A percentile compares a stretch with the other conserved stretches of the same genome.
Conservation (phyloP, 37 sponge, comb jelly and placozoan genomes). For the Hexactinellida sp. region DNA sequence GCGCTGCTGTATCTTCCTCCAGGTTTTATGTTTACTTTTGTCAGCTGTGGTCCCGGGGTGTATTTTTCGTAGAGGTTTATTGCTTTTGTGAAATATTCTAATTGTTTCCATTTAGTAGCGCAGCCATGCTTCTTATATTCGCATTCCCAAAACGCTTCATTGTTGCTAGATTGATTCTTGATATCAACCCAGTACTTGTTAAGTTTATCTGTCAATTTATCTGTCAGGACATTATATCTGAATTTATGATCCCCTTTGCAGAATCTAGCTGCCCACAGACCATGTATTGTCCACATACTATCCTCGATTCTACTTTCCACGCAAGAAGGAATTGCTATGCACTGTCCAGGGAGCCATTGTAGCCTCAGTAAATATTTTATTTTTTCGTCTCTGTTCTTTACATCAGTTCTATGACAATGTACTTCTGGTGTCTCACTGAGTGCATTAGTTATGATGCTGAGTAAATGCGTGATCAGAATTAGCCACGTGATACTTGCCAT, state of each 20-base stretch:
- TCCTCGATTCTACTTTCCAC: background rate
- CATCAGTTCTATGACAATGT: too few species aligned
- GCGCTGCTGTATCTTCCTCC: background rate
- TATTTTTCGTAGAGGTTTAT: background rate
- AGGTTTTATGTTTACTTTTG: background rate
- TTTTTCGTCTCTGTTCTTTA: too few species aligned
- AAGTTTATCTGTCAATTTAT: background rate
- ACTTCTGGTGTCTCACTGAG: too few species aligned
- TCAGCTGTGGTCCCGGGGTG: background rate
- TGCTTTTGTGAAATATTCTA: background rate
- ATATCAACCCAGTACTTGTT: background rate
- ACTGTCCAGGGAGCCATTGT: background rate
- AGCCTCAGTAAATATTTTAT: background rate
- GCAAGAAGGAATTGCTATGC: background rate
- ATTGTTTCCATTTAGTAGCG: background rate
- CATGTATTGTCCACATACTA: background rate
- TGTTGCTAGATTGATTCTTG: background rate
- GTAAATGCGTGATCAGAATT: too few species aligned
- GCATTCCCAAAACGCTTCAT: background rate
- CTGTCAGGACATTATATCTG: background rate
- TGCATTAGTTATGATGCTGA: too few species aligned
- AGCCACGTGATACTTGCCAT: too few species aligned
- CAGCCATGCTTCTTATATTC: background rate
- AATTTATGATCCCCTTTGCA: background rate
- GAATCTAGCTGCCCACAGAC: background rate